Conservation (phyloP, 2,888 invertebrate genomes). For the Protonemura montana region DNA sequence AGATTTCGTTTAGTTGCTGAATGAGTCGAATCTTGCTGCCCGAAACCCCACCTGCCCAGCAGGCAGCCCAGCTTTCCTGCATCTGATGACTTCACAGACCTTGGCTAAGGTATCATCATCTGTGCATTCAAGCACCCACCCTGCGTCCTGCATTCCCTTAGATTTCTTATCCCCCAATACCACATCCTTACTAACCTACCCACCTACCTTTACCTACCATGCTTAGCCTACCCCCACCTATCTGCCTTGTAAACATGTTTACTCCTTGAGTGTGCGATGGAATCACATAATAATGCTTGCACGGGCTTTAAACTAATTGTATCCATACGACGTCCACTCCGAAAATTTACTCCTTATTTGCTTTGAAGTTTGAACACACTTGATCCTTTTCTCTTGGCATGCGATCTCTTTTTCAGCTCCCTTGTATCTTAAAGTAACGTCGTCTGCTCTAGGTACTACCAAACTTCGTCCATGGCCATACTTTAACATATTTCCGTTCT, state of each 20-base stretch:
- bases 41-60: slow-evolving; percentile 18
- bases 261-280: background rate
- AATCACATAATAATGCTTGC: too few species aligned
- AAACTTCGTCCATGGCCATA: too few species aligned
- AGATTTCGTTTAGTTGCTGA: slow-evolving; percentile 7
- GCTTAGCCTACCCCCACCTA: background rate
- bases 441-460: too few species aligned
- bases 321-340: too few species aligned
- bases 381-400: too few species aligned
- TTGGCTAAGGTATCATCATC: background rate
- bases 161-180: background rate
- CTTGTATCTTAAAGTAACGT: too few species aligned
- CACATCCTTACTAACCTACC: background rate
- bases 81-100: too few species aligned
- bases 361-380: too few species aligned
- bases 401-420: too few species aligned
- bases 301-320: too few species aligned
- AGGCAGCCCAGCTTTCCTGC: too few species aligned
- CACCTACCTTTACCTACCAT: background rate
- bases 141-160: background rate
- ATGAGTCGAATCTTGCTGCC: background rate
- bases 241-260: background rate
- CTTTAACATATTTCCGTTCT: slow-evolving; percentile 35
- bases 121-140: background rate
- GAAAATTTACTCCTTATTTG: too few species aligned